These are phyloP conservation scores for Enteromius radiatus DNA, from an alignment of 2,797 vertebrate genomes.

Conservation along the genomic window DNA sequence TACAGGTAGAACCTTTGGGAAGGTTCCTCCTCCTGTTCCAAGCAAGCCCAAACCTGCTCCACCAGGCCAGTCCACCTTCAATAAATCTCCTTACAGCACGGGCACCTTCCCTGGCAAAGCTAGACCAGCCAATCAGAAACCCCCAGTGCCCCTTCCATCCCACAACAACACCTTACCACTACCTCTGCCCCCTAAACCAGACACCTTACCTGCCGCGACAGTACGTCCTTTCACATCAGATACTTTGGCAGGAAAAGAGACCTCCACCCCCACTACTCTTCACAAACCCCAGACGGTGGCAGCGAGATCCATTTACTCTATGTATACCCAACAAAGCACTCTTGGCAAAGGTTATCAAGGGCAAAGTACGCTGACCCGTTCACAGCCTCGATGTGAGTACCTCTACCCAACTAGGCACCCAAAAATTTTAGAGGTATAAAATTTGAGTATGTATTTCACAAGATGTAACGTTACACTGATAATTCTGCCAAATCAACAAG, in stretches of 20 bases:
- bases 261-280: slow-evolving; percentile 73
- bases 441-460: background rate
- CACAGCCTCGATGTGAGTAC: slow-evolving; percentile 81
- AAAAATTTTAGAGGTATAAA: background rate
- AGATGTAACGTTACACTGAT: background rate
- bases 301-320: slow-evolving; percentile 92
- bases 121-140: slow-evolving; percentile 67
- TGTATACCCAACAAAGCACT: slow-evolving; percentile 90
- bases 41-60: slow-evolving; percentile 85
- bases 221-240: slow-evolving; percentile 91
- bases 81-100: slow-evolving; percentile 72
- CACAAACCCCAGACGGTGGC: slow-evolving; percentile 89
- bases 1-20: slow-evolving; percentile 76
- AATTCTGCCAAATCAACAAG: background rate
- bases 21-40: slow-evolving; percentile 87
- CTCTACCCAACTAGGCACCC: background rate
- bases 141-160: slow-evolving; percentile 61
- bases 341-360: slow-evolving; percentile 86
- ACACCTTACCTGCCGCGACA: slow-evolving; percentile 86
- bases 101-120: slow-evolving; percentile 81
- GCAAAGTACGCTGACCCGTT: slow-evolving; percentile 82
- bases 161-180: slow-evolving; percentile 73
- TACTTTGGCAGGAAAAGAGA: slow-evolving; percentile 75
- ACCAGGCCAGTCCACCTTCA: slow-evolving; percentile 69
- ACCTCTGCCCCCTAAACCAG: slow-evolving; percentile 80